phyloP scores from a whole-genome alignment of 2,888 invertebrate genomes.

The Limulus polyphemus region DNA sequence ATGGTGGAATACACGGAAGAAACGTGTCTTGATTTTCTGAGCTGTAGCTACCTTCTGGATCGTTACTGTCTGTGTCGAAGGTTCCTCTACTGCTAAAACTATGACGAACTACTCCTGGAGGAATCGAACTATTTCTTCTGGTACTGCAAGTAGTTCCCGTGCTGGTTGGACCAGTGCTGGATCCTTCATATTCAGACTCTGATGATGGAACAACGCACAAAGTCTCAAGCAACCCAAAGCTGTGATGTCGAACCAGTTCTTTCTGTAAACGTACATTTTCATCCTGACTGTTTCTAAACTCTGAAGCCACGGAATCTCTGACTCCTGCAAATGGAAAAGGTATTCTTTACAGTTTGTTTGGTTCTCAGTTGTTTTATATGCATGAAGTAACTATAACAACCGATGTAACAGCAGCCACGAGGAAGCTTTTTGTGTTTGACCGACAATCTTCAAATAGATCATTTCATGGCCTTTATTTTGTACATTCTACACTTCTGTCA shows the following conservation, averaged over 20 bases:
- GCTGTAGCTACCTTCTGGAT: constrained; percentile 1
- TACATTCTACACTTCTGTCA: too few species aligned
- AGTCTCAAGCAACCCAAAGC: constrained; percentile 19
- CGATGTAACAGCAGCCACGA: too few species aligned
- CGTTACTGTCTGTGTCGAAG: background rate
- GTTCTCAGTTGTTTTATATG: too few species aligned
- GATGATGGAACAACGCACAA: constrained; percentile 7
- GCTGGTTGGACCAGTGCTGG: constrained; percentile 5
- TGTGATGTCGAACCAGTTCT: constrained; percentile 8
- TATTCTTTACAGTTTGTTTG: too few species aligned
- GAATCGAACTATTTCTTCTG: constrained; percentile 5
- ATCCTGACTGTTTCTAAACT: too few species aligned
- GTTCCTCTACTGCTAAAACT: constrained; percentile 8
- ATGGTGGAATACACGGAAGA: constrained; percentile 7
- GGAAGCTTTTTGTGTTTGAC: too few species aligned
- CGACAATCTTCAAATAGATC: too few species aligned
- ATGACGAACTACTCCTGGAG: constrained; percentile 5
- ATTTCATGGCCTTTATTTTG: too few species aligned
- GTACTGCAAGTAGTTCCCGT: constrained; percentile 6
- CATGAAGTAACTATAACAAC: too few species aligned
- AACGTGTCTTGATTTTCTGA: constrained; percentile 9
- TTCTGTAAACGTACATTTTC: background rate
- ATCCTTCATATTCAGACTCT: constrained; percentile 9
- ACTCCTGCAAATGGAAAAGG: too few species aligned
- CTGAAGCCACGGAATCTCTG: too few species aligned